Conservation (phyloP, 2,888 invertebrate genomes). For the Drosophila conformis region DNA sequence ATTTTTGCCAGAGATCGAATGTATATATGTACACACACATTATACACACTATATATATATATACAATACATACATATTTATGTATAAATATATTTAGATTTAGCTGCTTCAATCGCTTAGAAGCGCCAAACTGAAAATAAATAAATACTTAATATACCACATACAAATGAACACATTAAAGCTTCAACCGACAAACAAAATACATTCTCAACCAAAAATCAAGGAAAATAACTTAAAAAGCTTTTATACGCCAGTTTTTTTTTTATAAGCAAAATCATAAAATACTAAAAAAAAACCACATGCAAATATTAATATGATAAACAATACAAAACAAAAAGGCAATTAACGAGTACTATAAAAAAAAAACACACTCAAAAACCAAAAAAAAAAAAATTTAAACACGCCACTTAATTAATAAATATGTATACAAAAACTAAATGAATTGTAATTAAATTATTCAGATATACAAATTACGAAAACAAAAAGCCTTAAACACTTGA, state of each 20-base stretch:
- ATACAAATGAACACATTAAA: slow-evolving; percentile 36
- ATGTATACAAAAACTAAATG: slow-evolving; percentile 43
- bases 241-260: slow-evolving; percentile 76
- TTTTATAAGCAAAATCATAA: slow-evolving; percentile 65
- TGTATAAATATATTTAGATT: slow-evolving; percentile 23
- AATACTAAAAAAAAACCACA: slow-evolving; percentile 44
- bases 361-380: background rate
- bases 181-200: slow-evolving; percentile 24
- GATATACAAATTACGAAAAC: slow-evolving; percentile 37
- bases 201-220: slow-evolving; percentile 13
- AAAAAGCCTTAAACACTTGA: slow-evolving; percentile 53
- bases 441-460: slow-evolving; percentile 45
- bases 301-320: slow-evolving; percentile 39
- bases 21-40: slow-evolving; percentile 43
- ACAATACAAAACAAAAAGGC: slow-evolving; percentile 28
- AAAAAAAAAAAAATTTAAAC: slow-evolving; percentile 18
- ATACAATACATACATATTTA: slow-evolving; percentile 44
- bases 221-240: slow-evolving; percentile 55
- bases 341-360: slow-evolving; percentile 28
- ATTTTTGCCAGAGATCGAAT: slow-evolving; percentile 61
- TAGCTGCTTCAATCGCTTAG: slow-evolving; percentile 54
- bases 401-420: slow-evolving; percentile 44
- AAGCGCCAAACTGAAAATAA: slow-evolving; percentile 51
- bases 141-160: slow-evolving; percentile 23
- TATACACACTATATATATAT: slow-evolving; percentile 38